Base-by-base conservation (phyloP, 2,888 invertebrate species). In the Synergus umbraculus region DNA sequence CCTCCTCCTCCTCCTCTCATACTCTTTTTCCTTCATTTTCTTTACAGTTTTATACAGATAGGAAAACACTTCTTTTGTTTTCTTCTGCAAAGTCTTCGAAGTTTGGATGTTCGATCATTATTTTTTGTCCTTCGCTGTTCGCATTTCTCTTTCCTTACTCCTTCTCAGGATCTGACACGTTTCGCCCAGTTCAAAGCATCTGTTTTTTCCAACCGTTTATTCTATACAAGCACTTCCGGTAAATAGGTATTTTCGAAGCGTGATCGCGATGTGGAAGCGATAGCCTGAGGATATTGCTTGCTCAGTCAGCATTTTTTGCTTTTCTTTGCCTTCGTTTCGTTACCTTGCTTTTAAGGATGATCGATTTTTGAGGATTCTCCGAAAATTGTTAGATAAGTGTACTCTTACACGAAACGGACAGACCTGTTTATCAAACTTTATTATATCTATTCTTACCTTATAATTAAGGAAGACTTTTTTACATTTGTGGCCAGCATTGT, bases 241-340 rank as follows among this genome's bases (percentile, higher is more conserved):
- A 79, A 78, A 80, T 81, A 83, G 81, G 83, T 81, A 83, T 82
- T 82, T 82, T 80, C 83, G 80, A 83, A 81, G 78, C 83, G 83
- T 83, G 82, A 76, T 82, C 81, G 79, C 82, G 83, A 83, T 80
- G 82, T 81, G 79, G 81, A 83, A 83, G 82, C 81, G 81, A 81
- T 83, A 83, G 79, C 82, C 81, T 79, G 63, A 66, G 78, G 81
- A 79, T 80, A 79, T 83, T 80, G 77, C 66, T 77, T 77, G 80
- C 69, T 49, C 69, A 4, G 69, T 49, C 69, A 69, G 69, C 29
- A 69, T 29, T 69, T 58, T 67, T 67, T 67, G 43, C 46, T 49
- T 69, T 69, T 49, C 69, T 46, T 49, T 69, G 46, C 46, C 22
- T 44, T 49, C 15, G 29, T 49, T 73, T 73, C 37, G 69, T 37